A percentile compares a stretch with the other conserved stretches of the same genome.
Evolutionary conservation across 2,888 invertebrate genomes (phyloP).

Genomic region (Dolomedes plantarius): DNA sequence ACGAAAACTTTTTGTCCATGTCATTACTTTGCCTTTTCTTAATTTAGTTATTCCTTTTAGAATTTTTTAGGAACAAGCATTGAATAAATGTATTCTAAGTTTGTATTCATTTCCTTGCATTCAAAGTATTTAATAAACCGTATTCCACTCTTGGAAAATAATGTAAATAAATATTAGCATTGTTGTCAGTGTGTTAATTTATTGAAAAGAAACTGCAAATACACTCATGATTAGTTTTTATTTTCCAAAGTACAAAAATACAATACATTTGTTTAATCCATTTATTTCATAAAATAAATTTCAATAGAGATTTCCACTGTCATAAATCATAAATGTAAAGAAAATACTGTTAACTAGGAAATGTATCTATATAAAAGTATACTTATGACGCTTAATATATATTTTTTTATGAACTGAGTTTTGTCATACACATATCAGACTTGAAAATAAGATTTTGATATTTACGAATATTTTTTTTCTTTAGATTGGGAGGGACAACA

Average conservation of each 20-base stretch:
- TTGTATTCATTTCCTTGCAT: too few relatives aligned
- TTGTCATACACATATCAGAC: constrained; percentile 11
- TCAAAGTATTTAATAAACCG: too few relatives aligned
- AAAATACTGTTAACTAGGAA: constrained; percentile 59
- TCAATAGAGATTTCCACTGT: constrained; percentile 46
- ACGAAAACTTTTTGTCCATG: too few relatives aligned
- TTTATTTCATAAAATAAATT: constrained; percentile 66
- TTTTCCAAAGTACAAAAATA: constrained; percentile 72
- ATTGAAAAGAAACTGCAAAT: background rate
- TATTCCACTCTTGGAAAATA: too few relatives aligned
- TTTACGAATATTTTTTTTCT: background rate
- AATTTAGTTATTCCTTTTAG: too few relatives aligned
- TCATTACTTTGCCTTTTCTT: too few relatives aligned
- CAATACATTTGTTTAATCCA: constrained; percentile 64
- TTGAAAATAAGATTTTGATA: background rate
- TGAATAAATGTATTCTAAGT: too few relatives aligned
- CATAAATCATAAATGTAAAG: constrained; percentile 65
- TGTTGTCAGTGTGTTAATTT: too few relatives aligned
- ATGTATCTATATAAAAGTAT: constrained; percentile 65
- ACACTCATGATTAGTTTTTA: constrained; percentile 62
- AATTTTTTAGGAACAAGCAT: too few relatives aligned
- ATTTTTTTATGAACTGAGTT: constrained; percentile 35
- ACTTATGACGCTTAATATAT: constrained; percentile 53
- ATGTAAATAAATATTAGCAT: too few relatives aligned
- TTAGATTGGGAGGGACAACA: too few relatives aligned